Base-by-base conservation (phyloP, 2,113 vertebrate genomes). In the Seriola quinqueradiata region DNA sequence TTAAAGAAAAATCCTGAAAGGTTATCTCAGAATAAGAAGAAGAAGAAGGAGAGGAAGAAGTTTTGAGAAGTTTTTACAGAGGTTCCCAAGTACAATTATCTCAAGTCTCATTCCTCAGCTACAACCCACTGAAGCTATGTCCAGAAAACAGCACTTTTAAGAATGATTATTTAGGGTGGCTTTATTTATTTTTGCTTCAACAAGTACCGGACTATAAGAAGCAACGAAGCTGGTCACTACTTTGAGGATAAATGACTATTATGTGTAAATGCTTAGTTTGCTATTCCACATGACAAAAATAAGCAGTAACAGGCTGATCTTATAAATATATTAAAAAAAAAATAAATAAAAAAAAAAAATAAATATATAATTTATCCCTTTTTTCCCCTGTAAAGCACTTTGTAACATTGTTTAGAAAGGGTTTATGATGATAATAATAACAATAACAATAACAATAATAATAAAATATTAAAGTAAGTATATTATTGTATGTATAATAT, bases 111-210 rank as follows among this genome's bases (percentile, higher is more conserved):
- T 21, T 50, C 40, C 32, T 36, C 19, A n/a, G 54, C 54, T 60
- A n/a, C 34, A 77, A 10, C n/a, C 16, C 8, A 23, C 1, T 36
- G n/a, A 10, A 67, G n/a, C 68, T 55, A 0, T 21, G 42, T 61
- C 14, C 34, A 58, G 25, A 54, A 40, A 61, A 42, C 38, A 60
- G 9, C 38, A 13, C 21, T 44, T 11, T 21, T 21, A 38, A 46
- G 16, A 34, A 42, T 4, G 17, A 23, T 66, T 21, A 28, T 63
- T 40, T 14, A 57, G 14, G 8, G 3, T 40, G 4, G 7, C 32
- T 80, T 79, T 55, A 60, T 65, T 71, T n/a, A 17, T 63, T 5
- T 54, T 79, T 28, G 60, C 44, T 21, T 54, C 57, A 66, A 59
- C 38, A 44, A 21, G 50, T 69, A 14, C 38, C n/a, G 19, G 17